Evolutionary conservation across 2,797 vertebrate species (phyloP).

Genomic region (Psittacula derbiana): DNA sequence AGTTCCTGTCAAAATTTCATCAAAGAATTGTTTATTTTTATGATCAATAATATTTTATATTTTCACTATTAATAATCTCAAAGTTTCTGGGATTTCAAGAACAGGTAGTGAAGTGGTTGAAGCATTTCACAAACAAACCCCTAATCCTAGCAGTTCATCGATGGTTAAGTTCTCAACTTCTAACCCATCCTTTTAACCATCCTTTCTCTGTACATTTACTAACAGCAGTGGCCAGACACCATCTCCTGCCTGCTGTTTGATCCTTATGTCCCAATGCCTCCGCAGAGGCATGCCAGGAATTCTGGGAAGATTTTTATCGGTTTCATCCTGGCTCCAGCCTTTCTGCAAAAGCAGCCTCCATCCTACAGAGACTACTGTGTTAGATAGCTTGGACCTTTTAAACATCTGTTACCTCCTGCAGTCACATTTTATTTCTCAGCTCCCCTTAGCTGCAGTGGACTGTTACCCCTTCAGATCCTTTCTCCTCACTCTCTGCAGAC

Average conservation of each 20-base stretch:
- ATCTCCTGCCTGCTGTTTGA: background rate
- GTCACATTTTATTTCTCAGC: background rate
- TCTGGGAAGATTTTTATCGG: background rate
- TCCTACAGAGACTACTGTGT: rapidly evolving
- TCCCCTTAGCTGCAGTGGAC: background rate
- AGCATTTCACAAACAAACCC: background rate
- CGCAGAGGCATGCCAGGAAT: background rate
- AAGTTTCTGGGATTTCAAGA: background rate
- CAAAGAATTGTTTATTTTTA: background rate
- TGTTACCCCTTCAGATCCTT: background rate
- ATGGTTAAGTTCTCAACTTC: background rate
- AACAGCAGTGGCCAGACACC: background rate
- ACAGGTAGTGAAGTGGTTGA: background rate
- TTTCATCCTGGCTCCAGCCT: background rate
- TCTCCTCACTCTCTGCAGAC: background rate
- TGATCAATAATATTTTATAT: background rate
- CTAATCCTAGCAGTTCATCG: background rate
- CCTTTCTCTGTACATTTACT: background rate
- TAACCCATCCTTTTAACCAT: background rate
- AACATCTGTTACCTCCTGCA: background rate
- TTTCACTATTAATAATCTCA: background rate
- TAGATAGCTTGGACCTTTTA: background rate
- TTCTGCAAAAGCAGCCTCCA: background rate
- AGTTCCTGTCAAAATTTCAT: background rate
- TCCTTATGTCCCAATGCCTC: background rate